Evolutionary conservation across 2,888 invertebrate genomes (phyloP), one percentile per base, ranked within the genome.

Genomic region (Listrodromus nycthemerus): DNA sequence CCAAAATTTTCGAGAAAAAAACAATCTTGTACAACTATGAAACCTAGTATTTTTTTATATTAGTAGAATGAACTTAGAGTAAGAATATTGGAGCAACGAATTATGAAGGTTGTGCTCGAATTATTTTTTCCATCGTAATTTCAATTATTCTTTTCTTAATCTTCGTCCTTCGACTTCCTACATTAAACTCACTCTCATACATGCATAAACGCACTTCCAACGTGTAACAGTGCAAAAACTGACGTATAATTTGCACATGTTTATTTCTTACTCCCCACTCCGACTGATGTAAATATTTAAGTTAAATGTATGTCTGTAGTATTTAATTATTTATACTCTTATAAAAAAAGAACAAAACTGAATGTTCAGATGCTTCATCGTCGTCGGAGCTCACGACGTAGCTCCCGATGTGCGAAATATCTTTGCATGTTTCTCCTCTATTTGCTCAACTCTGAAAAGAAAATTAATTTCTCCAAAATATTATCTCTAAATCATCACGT

Each of bases 231-330:
- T 61, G 27, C 58, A 61, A 70, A 24, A 8, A 52, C 52, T 50
- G 33, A 52, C 30, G 37, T 70, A 33, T 33, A 10, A 30, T 70
- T 70, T 66, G 8, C 33, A 33, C 33, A 10, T 21, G 19, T 74
- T 48, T 50, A 24, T 71, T 71, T 48, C 37, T 66, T 79, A 41
- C 41, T 71, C 30, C 41, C 55, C 30, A 73, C 71, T 73, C 71
- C 52, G 79, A 79, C 71, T 79, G 71, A 79, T 79, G 79, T 79
- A 79, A 5, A 76, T 69, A 69, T 70, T 76, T 70, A 58, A 73
- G 24, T 58, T 65, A 82, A 76, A 66, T 76, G 71, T 55, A 69
- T 52, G 50, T 63, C 75, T 69, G 19, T 70, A 52, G 52, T 78
- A 50, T 73, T 73, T 50, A 55, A 82, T 58, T 41, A 65, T 52